These are phyloP conservation scores for Latrodectus hesperus DNA, from an alignment of 2,888 invertebrate species.

Conservation along the genomic window DNA sequence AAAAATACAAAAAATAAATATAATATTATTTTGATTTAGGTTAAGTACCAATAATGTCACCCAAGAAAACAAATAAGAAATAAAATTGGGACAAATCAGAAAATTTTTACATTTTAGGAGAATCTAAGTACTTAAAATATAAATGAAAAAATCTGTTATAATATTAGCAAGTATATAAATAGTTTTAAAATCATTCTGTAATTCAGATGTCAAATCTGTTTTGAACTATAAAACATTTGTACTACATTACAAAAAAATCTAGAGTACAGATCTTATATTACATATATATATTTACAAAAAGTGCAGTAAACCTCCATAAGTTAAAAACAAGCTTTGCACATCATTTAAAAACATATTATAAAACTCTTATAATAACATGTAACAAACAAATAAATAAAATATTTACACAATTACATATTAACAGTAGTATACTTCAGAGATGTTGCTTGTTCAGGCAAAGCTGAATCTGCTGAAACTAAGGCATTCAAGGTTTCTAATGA, in stretches of 20 bases:
- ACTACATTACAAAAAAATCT: not conserved
- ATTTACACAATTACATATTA: constrained; percentile 37
- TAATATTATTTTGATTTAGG: too few relatives aligned
- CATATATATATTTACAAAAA: constrained; percentile 32
- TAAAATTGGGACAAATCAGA: too few relatives aligned
- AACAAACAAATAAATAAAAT: constrained; percentile 44
- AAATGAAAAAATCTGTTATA: too few relatives aligned
- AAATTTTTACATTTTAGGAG: too few relatives aligned
- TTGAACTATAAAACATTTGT: not conserved
- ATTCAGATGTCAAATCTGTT: not conserved
- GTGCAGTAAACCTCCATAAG: not conserved
- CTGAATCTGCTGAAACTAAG: constrained; percentile 66
- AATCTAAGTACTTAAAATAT: too few relatives aligned
- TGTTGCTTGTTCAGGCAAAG: not conserved
- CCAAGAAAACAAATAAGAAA: too few relatives aligned
- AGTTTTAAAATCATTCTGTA: too few relatives aligned
- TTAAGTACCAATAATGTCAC: too few relatives aligned
- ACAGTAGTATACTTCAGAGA: constrained; percentile 36
- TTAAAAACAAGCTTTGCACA: constrained; percentile 1
- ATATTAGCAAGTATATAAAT: too few relatives aligned
- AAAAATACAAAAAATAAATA: too few relatives aligned
- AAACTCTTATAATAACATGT: constrained; percentile 21
- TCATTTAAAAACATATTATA: constrained; percentile 33
- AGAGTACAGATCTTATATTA: not conserved
- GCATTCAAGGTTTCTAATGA: constrained; percentile 75